Evolutionary conservation across 2,888 invertebrate genomes (phyloP).

Genomic region (Rhopalosiphum nymphaeae): DNA sequence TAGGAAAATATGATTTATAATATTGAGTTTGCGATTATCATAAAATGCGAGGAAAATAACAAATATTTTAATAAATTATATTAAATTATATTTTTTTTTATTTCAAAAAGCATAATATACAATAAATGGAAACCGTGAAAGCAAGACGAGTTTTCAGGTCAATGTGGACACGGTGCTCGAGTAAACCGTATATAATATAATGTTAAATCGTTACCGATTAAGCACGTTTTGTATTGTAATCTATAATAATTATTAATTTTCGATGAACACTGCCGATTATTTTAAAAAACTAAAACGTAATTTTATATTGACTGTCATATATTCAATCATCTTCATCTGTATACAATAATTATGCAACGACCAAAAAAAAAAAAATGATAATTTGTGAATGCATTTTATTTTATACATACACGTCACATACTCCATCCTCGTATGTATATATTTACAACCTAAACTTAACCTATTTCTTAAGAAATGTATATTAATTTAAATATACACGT

Average conservation of each 20-base stretch:
- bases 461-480: neutral
- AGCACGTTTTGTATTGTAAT: neutral
- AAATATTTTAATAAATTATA: neutral
- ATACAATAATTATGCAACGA: neutral
- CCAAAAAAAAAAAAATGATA: neutral
- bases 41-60: neutral
- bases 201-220: neutral
- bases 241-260: neutral
- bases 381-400: neutral
- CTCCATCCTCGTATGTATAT: neutral
- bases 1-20: neutral
- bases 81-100: too few relatives aligned
- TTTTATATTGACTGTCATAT: neutral
- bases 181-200: neutral
- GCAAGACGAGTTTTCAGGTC: slow-evolving; percentile 48
- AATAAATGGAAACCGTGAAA: slow-evolving; percentile 15
- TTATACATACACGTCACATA: neutral
- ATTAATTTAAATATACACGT: too few relatives aligned
- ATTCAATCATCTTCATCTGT: neutral
- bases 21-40: neutral
- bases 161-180: slow-evolving; percentile 31
- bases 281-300: too few relatives aligned
- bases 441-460: neutral
- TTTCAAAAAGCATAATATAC: too few relatives aligned
- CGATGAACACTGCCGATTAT: neutral